phyloP scores from a whole-genome alignment of 2,888 invertebrate species.

The Ichneumoninae sp. region DNA sequence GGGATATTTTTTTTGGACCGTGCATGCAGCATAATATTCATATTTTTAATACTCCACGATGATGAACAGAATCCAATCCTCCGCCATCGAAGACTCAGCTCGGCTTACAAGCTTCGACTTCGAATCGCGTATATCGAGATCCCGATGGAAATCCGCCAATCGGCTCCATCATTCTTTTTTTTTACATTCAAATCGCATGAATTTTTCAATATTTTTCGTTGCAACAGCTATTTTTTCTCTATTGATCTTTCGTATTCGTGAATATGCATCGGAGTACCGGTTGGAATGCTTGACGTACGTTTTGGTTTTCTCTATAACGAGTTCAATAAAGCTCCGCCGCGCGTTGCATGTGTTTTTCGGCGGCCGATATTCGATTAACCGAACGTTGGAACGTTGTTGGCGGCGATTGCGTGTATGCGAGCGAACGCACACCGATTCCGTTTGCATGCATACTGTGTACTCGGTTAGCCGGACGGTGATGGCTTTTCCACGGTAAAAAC shows the following conservation, averaged over 20 bases:
- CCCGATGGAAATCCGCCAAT: neutral
- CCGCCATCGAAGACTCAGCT: neutral
- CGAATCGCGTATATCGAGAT: neutral
- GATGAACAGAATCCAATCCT: neutral
- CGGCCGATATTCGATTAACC: neutral
- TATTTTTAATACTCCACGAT: neutral
- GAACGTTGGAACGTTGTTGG: neutral
- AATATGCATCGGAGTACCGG: conserved; percentile 4
- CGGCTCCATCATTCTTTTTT: neutral
- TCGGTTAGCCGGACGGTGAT: conserved; percentile 4
- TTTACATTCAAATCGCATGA: neutral
- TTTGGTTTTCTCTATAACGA: conserved; percentile 9
- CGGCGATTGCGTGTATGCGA: neutral
- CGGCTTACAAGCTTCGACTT: neutral
- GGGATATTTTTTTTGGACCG: neutral
- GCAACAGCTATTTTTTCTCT: neutral
- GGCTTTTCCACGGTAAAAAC: conserved; percentile 20
- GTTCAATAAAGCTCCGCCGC: neutral
- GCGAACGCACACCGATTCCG: neutral
- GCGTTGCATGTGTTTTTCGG: neutral
- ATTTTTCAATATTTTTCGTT: neutral
- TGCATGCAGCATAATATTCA: neutral
- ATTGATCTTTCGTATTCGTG: neutral
- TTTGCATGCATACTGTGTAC: neutral
- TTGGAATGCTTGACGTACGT: neutral